Conservation (phyloP, 2,113 vertebrate species). For the Zosterops borbonicus region DNA sequence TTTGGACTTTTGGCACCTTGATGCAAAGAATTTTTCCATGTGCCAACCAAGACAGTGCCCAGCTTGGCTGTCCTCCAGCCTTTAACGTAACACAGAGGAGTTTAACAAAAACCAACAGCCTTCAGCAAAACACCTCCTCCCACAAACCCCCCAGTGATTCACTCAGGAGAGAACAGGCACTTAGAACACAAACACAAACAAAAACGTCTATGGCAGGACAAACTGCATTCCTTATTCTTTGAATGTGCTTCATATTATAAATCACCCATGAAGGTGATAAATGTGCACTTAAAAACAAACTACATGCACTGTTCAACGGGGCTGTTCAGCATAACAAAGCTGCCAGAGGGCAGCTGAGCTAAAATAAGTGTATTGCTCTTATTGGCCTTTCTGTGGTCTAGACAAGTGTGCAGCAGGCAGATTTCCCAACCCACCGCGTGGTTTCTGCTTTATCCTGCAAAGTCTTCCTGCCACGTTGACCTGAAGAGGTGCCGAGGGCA, state of each 20-base stretch:
- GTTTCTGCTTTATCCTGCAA: background rate
- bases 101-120: background rate
- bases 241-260: background rate
- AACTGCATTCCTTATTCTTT: background rate
- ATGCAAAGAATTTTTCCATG: background rate
- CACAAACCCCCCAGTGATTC: background rate
- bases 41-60: background rate
- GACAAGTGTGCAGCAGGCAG: background rate
- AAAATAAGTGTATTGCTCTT: background rate
- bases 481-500: background rate
- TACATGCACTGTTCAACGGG: background rate
- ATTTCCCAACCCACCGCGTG: background rate
- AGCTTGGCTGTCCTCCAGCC: background rate
- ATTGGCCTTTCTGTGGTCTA: background rate
- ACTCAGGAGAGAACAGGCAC: fast-evolving
- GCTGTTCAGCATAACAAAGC: background rate
- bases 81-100: background rate
- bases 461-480: fast-evolving
- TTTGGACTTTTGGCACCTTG: background rate
- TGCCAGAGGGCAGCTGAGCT: background rate
- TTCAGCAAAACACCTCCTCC: background rate
- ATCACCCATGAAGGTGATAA: constrained; percentile 29
- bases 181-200: background rate
- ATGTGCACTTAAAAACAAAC: constrained; percentile 8
- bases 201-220: background rate